Conservation (phyloP, 2,888 invertebrate genomes). For the Drosophila eohydei region DNA sequence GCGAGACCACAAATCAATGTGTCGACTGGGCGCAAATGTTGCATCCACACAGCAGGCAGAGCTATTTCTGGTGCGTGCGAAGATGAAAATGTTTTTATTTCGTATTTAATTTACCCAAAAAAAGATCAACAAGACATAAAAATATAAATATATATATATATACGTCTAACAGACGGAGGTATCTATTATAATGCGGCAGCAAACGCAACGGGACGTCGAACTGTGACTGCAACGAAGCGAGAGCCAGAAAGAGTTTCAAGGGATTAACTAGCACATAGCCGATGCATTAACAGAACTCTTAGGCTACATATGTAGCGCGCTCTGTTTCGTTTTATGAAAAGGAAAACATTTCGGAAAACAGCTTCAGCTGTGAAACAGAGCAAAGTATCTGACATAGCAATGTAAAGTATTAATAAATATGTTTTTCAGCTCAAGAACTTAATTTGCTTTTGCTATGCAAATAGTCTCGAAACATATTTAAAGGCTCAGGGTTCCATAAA, state of each 20-base stretch:
- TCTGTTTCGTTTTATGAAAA: constrained; percentile 9
- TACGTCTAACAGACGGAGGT: constrained; percentile 8
- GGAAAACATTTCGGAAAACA: neutral
- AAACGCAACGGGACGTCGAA: constrained; percentile 25
- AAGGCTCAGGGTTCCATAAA: neutral
- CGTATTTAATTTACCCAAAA: constrained; percentile 40
- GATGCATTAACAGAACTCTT: constrained; percentile 7
- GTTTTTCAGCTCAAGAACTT: neutral
- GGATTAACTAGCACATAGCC: constrained; percentile 20
- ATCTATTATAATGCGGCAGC: constrained; percentile 26
- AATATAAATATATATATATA: neutral
- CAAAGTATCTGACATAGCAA: neutral
- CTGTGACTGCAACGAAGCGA: constrained; percentile 3
- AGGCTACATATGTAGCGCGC: constrained; percentile 15
- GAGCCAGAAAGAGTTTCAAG: constrained; percentile 29
- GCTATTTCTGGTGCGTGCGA: constrained; percentile 49
- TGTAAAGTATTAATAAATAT: neutral
- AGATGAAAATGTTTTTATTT: constrained; percentile 51
- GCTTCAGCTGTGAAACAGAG: neutral
- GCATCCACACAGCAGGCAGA: constrained; percentile 42
- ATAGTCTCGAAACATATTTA: neutral
- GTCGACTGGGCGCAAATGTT: constrained; percentile 25
- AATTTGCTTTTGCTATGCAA: neutral
- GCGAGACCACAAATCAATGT: constrained; percentile 50
- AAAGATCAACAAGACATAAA: constrained; percentile 25